phyloP scores from a whole-genome alignment of 2,888 invertebrate species.

The Emmelina monodactyla region DNA sequence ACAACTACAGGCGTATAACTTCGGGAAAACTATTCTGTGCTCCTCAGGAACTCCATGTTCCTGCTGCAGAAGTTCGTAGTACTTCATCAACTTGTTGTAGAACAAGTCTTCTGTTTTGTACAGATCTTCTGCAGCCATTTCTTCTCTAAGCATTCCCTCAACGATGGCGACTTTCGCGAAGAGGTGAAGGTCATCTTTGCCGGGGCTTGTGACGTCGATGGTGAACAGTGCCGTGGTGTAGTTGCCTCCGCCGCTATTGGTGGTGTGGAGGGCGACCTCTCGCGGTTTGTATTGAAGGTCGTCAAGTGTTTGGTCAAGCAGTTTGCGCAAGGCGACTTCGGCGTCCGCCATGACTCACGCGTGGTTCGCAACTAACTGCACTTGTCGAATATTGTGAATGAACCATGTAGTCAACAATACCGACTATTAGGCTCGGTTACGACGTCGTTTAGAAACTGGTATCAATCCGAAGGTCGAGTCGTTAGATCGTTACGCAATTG shows the following conservation, averaged over 20 bases:
- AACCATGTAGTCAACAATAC: too few species aligned
- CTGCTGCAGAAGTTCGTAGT: conserved; percentile 19
- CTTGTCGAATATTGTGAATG: too few species aligned
- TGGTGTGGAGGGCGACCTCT: conserved; percentile 18
- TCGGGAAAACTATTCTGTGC: conserved; percentile 20
- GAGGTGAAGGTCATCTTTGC: conserved; percentile 20
- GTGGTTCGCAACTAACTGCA: not conserved
- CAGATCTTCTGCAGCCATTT: conserved; percentile 16
- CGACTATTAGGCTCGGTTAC: conserved; percentile 19
- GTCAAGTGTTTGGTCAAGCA: conserved; percentile 21
- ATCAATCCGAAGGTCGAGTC: too few species aligned
- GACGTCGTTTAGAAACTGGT: too few species aligned
- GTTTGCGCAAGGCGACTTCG: conserved; percentile 19
- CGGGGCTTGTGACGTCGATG: conserved; percentile 16
- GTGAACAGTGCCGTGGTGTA: conserved; percentile 26
- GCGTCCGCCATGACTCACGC: conserved; percentile 27
- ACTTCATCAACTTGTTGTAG: conserved; percentile 20
- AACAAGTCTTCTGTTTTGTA: conserved; percentile 21
- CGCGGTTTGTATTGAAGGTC: conserved; percentile 17
- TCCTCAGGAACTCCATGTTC: conserved; percentile 18
- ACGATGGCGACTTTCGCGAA: conserved; percentile 31
- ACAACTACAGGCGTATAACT: conserved; percentile 21
- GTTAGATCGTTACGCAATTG: too few species aligned
- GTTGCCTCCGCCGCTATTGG: conserved; percentile 29
- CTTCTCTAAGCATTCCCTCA: conserved; percentile 18